Evolutionary conservation across 2,113 vertebrate species (phyloP).

Genomic region (Chrysochloris asiatica): DNA sequence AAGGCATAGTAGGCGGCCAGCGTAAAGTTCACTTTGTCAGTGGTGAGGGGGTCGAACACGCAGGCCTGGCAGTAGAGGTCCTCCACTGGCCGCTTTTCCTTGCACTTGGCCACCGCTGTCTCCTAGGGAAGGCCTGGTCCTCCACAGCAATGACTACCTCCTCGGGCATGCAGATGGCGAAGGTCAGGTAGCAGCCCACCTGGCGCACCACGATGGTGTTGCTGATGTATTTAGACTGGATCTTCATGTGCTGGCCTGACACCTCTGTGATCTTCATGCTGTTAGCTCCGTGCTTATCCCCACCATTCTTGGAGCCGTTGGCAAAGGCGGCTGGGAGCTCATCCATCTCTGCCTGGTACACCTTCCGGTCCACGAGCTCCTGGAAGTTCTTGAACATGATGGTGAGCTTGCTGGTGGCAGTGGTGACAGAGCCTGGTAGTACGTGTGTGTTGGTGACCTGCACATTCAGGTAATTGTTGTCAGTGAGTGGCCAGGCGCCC

Average conservation of each 20-base stretch:
- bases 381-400: constrained; percentile 99
- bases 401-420: constrained; percentile 98
- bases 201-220: constrained; percentile 97
- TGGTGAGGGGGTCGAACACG: constrained; percentile 96
- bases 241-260: constrained; percentile 95
- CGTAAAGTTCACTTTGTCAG: constrained; percentile 97
- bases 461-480: constrained; percentile 98
- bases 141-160: constrained; percentile 94
- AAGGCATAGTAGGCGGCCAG: constrained; percentile 97
- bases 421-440: constrained; percentile 91
- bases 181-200: constrained; percentile 96
- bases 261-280: constrained; percentile 94
- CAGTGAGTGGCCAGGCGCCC: constrained; percentile 97
- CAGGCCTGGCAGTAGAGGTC: constrained; percentile 98
- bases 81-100: constrained; percentile 95
- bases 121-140: constrained; percentile 93
- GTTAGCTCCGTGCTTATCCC: constrained; percentile 93
- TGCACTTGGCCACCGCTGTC: constrained; percentile 92
- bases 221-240: constrained; percentile 96
- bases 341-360: constrained; percentile 96
- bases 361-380: constrained; percentile 97
- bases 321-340: constrained; percentile 95
- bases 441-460: constrained; percentile 98
- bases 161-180: constrained; percentile 96
- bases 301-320: constrained; percentile 95